Percentiles rank a stretch among this genome's conserved stretches.
phyloP scores from a whole-genome alignment of 2,888 invertebrate genomes.

The Andrena dorsata region DNA sequence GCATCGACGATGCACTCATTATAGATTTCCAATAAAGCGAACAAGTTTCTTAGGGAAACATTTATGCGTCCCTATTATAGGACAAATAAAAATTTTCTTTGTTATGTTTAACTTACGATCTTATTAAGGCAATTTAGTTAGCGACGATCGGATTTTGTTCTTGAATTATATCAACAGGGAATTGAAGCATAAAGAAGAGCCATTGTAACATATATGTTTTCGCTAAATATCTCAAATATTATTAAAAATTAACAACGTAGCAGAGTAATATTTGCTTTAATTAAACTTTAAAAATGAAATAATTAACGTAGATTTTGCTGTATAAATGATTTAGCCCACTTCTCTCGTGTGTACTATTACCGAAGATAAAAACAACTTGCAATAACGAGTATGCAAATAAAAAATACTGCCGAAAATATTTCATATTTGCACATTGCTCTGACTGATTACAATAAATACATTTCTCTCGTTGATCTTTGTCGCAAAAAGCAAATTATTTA shows the following conservation, averaged over 20 bases:
- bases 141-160: constrained; percentile 34
- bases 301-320: constrained; percentile 39
- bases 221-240: constrained; percentile 28
- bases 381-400: constrained; percentile 45
- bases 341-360: not conserved
- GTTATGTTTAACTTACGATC: constrained; percentile 56
- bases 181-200: constrained; percentile 23
- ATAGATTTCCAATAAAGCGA: constrained; percentile 69
- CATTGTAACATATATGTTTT: constrained; percentile 23
- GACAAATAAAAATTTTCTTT: constrained; percentile 60
- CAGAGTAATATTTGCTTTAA: constrained; percentile 41
- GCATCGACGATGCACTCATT: constrained; percentile 58
- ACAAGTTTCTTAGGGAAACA: constrained; percentile 61
- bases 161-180: constrained; percentile 27
- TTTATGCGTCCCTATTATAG: constrained; percentile 51
- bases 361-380: constrained; percentile 9
- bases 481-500: constrained; percentile 44
- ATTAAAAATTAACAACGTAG: constrained; percentile 40
- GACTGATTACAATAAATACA: constrained; percentile 61
- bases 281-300: constrained; percentile 28
- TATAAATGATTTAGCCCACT: constrained; percentile 19
- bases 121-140: constrained; percentile 75
- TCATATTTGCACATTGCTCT: constrained; percentile 52
- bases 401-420: constrained; percentile 43
- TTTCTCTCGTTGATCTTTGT: constrained; percentile 32